Conservation (phyloP, 2,797 vertebrate genomes). For the Pelobates cultripes region DNA sequence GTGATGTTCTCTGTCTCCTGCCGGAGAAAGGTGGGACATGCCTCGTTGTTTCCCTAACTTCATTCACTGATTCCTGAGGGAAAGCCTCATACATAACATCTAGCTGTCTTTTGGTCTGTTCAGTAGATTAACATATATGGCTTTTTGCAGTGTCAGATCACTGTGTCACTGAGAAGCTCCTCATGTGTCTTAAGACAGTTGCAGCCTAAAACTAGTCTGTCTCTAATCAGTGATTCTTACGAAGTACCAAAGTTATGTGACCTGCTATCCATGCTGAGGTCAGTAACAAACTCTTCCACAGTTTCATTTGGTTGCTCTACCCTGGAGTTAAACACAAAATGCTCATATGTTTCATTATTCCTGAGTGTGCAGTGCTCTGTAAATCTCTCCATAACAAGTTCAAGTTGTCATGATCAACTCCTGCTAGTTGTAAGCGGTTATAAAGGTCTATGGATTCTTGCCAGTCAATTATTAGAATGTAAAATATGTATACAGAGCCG, state of each 20-base stretch:
- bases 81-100: background rate
- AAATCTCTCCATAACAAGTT: background rate
- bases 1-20: background rate
- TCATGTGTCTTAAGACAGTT: background rate
- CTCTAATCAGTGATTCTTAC: background rate
- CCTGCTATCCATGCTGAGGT: background rate
- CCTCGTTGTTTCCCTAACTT: background rate
- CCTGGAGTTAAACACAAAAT: background rate
- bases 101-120: background rate
- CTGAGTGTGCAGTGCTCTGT: background rate
- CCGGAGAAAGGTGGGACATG: background rate
- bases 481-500: no score
- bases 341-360: background rate
- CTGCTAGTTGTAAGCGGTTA: no score
- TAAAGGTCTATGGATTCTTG: no score
- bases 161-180: background rate
- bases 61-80: background rate
- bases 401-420: background rate
- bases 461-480: no score
- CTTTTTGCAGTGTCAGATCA: background rate
- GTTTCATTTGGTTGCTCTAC: background rate
- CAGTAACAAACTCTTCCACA: slow-evolving; percentile 1
- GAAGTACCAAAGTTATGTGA: background rate
- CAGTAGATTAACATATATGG: background rate
- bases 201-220: background rate